Evolutionary conservation across 2,888 invertebrate species (phyloP).

Genomic region (Cantharis flavilabris): DNA sequence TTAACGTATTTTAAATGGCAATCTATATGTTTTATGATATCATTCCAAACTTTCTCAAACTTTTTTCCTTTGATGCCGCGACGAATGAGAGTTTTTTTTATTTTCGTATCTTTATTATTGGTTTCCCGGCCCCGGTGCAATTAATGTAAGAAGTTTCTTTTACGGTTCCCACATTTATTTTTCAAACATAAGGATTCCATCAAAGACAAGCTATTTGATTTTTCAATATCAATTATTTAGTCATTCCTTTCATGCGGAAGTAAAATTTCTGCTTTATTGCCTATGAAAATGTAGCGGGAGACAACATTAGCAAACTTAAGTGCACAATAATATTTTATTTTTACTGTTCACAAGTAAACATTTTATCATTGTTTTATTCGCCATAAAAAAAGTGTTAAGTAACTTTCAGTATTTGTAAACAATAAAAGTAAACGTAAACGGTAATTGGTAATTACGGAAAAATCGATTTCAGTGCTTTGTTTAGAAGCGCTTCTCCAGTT

Average conservation of each 20-base stretch:
- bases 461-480: background rate
- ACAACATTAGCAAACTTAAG: background rate
- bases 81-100: background rate
- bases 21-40: background rate
- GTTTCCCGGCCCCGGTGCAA: background rate
- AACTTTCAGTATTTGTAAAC: background rate
- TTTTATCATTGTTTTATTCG: background rate
- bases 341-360: background rate
- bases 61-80: background rate
- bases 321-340: background rate
- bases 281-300: too few relatives aligned
- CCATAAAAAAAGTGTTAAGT: background rate
- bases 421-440: background rate
- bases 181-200: background rate
- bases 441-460: background rate
- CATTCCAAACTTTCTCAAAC: background rate
- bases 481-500: background rate
- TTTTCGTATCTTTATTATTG: background rate
- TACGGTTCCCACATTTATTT: background rate
- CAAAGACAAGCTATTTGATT: background rate
- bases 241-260: background rate
- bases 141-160: background rate
- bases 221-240: background rate
- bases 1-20: background rate
- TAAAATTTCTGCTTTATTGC: background rate